phyloP scores from a whole-genome alignment of 2,888 invertebrate species.

The Caenorhabditis auriculariae region DNA sequence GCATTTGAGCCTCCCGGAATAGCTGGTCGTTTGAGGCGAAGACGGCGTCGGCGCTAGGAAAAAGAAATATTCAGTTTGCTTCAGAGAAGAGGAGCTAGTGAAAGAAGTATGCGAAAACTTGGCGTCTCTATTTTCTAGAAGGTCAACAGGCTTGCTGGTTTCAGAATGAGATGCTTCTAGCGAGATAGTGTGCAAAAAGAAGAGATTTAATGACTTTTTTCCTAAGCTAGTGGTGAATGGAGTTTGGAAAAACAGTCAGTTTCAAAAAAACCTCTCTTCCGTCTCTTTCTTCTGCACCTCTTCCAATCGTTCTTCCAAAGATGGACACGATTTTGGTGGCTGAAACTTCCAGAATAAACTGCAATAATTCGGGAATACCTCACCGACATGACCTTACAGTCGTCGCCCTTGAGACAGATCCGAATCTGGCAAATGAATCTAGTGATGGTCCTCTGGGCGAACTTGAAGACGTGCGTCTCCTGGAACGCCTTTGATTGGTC shows the following conservation, averaged over 20 bases:
- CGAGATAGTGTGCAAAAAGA: no score
- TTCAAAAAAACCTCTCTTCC: conserved; percentile 20
- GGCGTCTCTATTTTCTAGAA: no score
- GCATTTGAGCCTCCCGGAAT: no score
- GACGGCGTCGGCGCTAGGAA: no score
- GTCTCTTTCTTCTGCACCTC: conserved; percentile 9
- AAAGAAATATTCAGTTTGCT: no score
- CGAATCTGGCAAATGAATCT: conserved; percentile 61
- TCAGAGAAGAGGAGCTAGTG: no score
- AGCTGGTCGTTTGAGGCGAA: no score
- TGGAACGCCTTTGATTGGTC: conserved; percentile 59
- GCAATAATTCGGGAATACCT: background rate
- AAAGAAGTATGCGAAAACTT: no score
- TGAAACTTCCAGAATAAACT: conserved; percentile 14
- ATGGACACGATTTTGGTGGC: conserved; percentile 49
- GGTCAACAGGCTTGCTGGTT: no score
- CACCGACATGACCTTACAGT: conserved; percentile 57
- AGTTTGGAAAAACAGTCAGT: conserved; percentile 6
- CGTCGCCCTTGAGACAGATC: conserved; percentile 57
- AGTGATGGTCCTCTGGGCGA: conserved; percentile 61
- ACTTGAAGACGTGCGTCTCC: conserved; percentile 63
- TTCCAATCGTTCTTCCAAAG: conserved; percentile 37
- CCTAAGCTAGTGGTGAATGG: no score
- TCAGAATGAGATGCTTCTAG: no score
- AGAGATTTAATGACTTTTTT: no score